These are phyloP conservation scores for Romanomermis culicivorax DNA, from an alignment of 2,888 invertebrate genomes.

Conservation along the genomic window DNA sequence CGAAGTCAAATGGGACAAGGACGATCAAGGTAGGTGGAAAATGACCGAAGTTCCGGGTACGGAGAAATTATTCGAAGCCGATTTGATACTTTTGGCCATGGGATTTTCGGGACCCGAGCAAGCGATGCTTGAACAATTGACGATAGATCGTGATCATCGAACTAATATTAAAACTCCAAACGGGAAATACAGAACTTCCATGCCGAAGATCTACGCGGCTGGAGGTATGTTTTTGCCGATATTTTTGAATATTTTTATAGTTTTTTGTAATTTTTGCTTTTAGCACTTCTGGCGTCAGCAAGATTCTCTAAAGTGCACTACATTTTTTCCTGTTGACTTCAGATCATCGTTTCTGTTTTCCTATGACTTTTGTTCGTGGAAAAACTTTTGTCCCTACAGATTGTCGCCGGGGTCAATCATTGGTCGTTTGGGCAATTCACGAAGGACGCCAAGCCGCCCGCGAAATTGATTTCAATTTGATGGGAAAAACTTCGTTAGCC, in stretches of 20 bases:
- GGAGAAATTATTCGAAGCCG: conserved; percentile 51
- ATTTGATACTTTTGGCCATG: conserved; percentile 87
- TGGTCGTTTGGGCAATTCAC: conserved; percentile 93
- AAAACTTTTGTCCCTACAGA: too few species aligned
- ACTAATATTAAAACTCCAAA: conserved; percentile 67
- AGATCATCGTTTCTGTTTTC: too few species aligned
- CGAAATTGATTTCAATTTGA: conserved; percentile 65
- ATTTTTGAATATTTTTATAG: neutral
- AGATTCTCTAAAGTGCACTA: too few species aligned
- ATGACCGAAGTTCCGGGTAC: conserved; percentile 65
- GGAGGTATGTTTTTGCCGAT: conserved; percentile 51
- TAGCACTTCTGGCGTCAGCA: too few species aligned
- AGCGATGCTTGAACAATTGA: conserved; percentile 54
- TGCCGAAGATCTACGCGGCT: conserved; percentile 72
- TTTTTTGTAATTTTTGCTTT: too few species aligned
- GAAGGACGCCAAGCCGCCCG: conserved; percentile 95
- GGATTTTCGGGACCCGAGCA: conserved; percentile 91
- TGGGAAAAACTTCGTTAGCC: conserved; percentile 51
- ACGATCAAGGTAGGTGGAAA: conserved; percentile 65
- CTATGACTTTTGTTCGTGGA: too few species aligned
- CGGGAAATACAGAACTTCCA: conserved; percentile 53
- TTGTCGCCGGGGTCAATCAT: conserved; percentile 90
- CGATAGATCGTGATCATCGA: conserved; percentile 60
- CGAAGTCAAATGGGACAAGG: conserved; percentile 77
- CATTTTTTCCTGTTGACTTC: too few species aligned